These are phyloP conservation scores for Rallus crepitans DNA, from an alignment of 2,797 vertebrate species.

Conservation along the genomic window DNA sequence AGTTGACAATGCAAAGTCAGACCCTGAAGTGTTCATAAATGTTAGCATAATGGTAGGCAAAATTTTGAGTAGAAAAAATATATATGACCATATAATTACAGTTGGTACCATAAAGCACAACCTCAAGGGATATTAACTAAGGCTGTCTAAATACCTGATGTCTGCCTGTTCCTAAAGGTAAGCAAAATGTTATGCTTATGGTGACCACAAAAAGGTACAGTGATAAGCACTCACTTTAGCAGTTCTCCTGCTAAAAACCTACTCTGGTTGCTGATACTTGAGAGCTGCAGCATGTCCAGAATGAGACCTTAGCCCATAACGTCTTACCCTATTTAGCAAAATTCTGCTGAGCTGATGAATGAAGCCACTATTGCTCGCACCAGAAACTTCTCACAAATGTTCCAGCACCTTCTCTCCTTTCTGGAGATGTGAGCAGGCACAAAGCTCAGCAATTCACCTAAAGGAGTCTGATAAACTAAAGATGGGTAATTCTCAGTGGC, in stretches of 20 bases:
- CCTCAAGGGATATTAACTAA: background rate
- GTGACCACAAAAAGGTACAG: background rate
- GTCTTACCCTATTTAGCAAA: background rate
- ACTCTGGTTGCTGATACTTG: background rate
- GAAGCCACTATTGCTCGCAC: background rate
- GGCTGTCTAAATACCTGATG: background rate
- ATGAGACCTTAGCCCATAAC: accelerated
- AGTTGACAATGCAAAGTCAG: background rate
- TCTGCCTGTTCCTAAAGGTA: background rate
- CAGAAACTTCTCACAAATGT: background rate
- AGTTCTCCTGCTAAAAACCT: accelerated
- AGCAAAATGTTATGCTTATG: background rate
- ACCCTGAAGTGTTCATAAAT: background rate
- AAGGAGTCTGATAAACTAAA: background rate
- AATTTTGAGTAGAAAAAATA: background rate
- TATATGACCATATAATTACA: background rate
- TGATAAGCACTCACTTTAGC: background rate
- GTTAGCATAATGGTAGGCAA: background rate
- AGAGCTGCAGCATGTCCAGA: background rate
- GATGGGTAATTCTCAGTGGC: background rate
- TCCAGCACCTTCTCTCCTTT: background rate
- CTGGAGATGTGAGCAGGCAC: background rate
- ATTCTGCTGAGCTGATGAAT: background rate
- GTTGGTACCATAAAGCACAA: background rate
- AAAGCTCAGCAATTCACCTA: background rate